Percentiles rank a stretch among this genome's conserved stretches.
phyloP scores from a whole-genome alignment of 2,888 invertebrate genomes.

The Frankliniella fusca region DNA sequence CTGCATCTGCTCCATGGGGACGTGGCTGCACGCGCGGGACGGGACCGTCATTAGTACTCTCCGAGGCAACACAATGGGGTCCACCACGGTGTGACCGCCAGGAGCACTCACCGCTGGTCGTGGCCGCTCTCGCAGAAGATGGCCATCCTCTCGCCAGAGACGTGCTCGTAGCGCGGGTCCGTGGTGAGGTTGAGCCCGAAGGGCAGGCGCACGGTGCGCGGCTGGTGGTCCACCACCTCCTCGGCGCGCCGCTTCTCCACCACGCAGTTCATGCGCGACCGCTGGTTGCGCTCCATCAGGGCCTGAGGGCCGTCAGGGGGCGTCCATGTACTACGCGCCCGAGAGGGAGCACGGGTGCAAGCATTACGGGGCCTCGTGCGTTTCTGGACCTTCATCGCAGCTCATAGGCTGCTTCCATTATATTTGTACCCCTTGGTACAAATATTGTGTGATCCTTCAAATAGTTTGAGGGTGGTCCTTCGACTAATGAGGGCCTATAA shows the following conservation, averaged over 20 bases:
- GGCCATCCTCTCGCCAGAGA: constrained; percentile 80
- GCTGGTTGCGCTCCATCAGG: constrained; percentile 52
- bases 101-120: constrained; percentile 44
- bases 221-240: constrained; percentile 73
- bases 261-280: constrained; percentile 83
- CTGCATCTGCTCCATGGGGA: constrained; percentile 54
- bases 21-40: constrained; percentile 44
- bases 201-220: constrained; percentile 60
- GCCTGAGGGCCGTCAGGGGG: constrained; percentile 43
- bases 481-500: too few species aligned
- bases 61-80: not conserved
- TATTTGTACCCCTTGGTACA: too few species aligned
- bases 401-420: too few species aligned
- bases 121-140: constrained; percentile 84
- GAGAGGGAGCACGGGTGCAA: too few species aligned
- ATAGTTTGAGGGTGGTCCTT: too few species aligned
- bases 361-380: too few species aligned
- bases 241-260: constrained; percentile 81
- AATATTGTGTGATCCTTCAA: too few species aligned
- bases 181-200: constrained; percentile 66
- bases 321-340: too few species aligned
- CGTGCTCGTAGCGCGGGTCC: constrained; percentile 65
- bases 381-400: too few species aligned
- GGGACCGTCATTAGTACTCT: not conserved
- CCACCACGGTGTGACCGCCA: too few species aligned